Evolutionary conservation across 1,140 invertebrate genomes (phyloP), one percentile per base, ranked within the genome.

Genomic region (Thalassaphorura encarpata): DNA sequence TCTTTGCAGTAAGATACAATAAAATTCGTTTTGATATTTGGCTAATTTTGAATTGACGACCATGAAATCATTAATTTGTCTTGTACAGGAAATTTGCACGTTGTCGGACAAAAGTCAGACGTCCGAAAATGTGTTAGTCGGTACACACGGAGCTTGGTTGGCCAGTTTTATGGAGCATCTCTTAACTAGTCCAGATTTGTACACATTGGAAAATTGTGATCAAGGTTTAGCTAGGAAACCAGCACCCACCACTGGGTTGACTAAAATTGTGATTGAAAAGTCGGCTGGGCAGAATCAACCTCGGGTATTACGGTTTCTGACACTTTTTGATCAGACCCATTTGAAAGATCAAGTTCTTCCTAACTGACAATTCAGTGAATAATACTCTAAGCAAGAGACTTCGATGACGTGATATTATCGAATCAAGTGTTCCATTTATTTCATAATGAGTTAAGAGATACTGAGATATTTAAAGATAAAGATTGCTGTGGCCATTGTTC

Each of bases 241-340:
- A 3, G 52, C 52, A 21, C 52, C 52, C 6, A 54, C 52, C 6
- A 54, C 52, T 4, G 52, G 40, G 18, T 39, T 54, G 2, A 54
- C 41, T 5, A 18, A 54, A 21, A 54, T 54, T 13, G 21, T 27
- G 3, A 13, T 54, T 3, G 42, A 27, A 5, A 54, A 28, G n/a
- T 13, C 3, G 11, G n/a, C 15, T 16, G n/a, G n/a, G 11, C 39
- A 18, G 4, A 33, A 50, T 50, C 13, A 18, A 16, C 6, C n/a
- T 4, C 11, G 52, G 3, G 2, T 3, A 21, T 28, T 54, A 16
- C 42, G 13, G 5, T 54, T 54, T 46, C 5, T 54, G 13, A 33
- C 39, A 18, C 6, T 54, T 2, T 41, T 43, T 46, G 52, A 54
- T 45, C 24, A 46, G 19, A 19, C 13, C 3, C 52, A 54, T 54